Base-by-base conservation (phyloP, 30 jellyfish, hydroid and myxozoan genomes). In the Catostylus mosaicus region DNA sequence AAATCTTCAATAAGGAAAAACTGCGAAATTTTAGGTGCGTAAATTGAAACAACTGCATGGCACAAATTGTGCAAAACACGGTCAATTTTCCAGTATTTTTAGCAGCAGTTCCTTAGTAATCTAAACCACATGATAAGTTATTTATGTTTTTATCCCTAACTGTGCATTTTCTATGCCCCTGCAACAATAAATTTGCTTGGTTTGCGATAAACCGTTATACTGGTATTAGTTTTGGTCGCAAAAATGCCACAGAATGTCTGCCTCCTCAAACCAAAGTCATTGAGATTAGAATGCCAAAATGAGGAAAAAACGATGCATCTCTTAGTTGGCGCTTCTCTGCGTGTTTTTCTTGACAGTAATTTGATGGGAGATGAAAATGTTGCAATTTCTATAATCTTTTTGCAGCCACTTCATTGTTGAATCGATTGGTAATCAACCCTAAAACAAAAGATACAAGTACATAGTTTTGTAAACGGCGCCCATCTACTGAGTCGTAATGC, bases 251-350 rank as follows among this genome's bases (percentile, higher is more conserved):
- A 65, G 31, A 65, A 65, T 65, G 56, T 43, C 56, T 31, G 40
- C 77, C 77, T 65, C 63, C 26, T 65, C 77, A 65, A 54, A 31
- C 77, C 77, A 65, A 65, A 30, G 30, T 65, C 51, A 65, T 31
- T 65, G 30, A 22, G 57, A 43, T 65, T 31, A 65, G 30, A 22
- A 22, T 31, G 6, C 57, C 77, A 37, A 65, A 43, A 19, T 14
- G 14, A 23, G 73, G 32, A 61, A 61, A 3, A 6, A 32, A 7
- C 73, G n/a, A 61, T 3, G 33, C 70, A 6, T 56, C 70, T 3
- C 2, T 32, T 36, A 61, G 48, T 12, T 6, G 73, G 73, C 18
- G 12, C 24, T 19, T 12, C 5, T 0, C 18, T 3, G 73, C 73
- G 24, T 61, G 47, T 26, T 61, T 23, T 26, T 61, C 24, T 6